These are phyloP conservation scores for Melanotaenia duboulayi DNA, from an alignment of 2,113 vertebrate genomes.

Conservation along the genomic window DNA sequence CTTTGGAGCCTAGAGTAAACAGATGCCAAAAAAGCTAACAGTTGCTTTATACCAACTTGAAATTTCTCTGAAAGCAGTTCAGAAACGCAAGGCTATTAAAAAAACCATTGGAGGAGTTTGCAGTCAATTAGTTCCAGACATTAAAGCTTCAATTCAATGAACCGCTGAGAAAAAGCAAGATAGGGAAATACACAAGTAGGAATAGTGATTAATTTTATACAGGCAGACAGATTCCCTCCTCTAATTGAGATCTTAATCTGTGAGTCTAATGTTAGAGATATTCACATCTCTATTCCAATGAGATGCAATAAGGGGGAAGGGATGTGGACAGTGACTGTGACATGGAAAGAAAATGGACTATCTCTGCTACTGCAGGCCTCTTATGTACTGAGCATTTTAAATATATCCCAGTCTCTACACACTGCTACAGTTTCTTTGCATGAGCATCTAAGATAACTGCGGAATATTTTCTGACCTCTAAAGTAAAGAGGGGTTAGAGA, in stretches of 20 bases:
- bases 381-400: slow-evolving; percentile 23
- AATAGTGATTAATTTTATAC: slow-evolving; percentile 53
- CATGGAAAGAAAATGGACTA: slow-evolving; percentile 33
- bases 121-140: slow-evolving; percentile 57
- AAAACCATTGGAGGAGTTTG: slow-evolving; percentile 44
- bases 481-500: slow-evolving; percentile 18
- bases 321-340: slow-evolving; percentile 31
- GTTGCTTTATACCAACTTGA: slow-evolving; percentile 21
- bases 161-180: slow-evolving; percentile 23
- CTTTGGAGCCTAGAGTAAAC: slow-evolving; percentile 29
- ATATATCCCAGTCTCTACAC: slow-evolving; percentile 32
- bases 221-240: slow-evolving; percentile 38
- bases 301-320: slow-evolving; percentile 70
- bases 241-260: slow-evolving; percentile 71
- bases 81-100: slow-evolving; percentile 41
- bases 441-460: slow-evolving; percentile 32
- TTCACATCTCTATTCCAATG: slow-evolving; percentile 64
- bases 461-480: slow-evolving; percentile 49
- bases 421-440: slow-evolving; percentile 9
- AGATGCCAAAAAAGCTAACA: slow-evolving; percentile 30
- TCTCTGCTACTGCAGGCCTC: slow-evolving; percentile 16
- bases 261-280: slow-evolving; percentile 62
- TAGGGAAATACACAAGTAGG: slow-evolving; percentile 48
- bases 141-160: slow-evolving; percentile 50
- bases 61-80: slow-evolving; percentile 32